Evolutionary conservation across 2,888 invertebrate genomes (phyloP).

Genomic region (Branchellion lobata): DNA sequence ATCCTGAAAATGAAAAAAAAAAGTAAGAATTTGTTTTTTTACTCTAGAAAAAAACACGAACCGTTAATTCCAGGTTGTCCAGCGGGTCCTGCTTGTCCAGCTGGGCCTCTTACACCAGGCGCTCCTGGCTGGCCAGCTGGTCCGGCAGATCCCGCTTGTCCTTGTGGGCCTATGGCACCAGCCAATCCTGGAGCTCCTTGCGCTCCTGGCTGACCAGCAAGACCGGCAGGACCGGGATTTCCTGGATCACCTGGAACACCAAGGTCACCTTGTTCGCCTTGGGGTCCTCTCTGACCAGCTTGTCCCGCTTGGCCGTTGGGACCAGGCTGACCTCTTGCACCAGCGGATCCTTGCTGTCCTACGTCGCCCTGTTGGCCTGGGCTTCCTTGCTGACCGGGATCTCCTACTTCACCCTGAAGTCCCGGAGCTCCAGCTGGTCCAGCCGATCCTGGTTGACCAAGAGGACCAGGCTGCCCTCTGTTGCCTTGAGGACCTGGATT

Average conservation of each 20-base stretch:
- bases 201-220: background rate
- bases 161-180: conserved; percentile 53
- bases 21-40: background rate
- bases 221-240: background rate
- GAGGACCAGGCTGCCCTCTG: background rate
- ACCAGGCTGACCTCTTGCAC: conserved; percentile 28
- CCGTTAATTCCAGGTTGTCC: background rate
- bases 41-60: too few species aligned
- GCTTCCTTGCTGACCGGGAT: background rate
- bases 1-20: background rate
- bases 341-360: conserved; percentile 45
- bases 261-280: background rate
- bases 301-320: conserved; percentile 39
- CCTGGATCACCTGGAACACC: conserved; percentile 33
- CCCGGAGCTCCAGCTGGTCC: conserved; percentile 19
- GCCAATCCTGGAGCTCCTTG: conserved; percentile 38
- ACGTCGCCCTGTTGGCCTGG: conserved; percentile 44
- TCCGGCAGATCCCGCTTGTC: conserved; percentile 54
- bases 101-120: background rate
- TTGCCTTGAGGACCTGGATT: conserved; percentile 25
- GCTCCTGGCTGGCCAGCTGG: conserved; percentile 48
- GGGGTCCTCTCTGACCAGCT: conserved; percentile 18
- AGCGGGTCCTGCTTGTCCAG: background rate
- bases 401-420: background rate
- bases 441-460: conserved; percentile 11